phyloP scores from a whole-genome alignment of 2,113 vertebrate species.

The Amblyornis subalaris region DNA sequence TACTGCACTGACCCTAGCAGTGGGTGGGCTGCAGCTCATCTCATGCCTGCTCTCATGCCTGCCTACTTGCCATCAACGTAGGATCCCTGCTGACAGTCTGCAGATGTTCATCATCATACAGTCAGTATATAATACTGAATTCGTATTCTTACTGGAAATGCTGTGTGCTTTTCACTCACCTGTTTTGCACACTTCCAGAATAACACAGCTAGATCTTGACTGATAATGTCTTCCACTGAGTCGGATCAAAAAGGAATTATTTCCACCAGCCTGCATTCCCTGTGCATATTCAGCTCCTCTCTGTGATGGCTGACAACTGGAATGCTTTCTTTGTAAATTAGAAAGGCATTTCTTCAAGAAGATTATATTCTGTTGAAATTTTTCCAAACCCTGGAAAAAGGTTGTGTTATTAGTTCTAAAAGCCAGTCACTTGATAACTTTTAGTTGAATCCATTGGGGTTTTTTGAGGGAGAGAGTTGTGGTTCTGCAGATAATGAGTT shows the following conservation, averaged over 20 bases:
- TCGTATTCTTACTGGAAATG: background rate
- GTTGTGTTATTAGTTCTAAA: background rate
- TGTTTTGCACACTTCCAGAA: background rate
- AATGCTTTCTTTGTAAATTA: background rate
- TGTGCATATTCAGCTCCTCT: background rate
- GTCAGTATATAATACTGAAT: background rate
- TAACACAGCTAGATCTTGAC: background rate
- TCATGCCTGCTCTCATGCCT: background rate
- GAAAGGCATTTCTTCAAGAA: background rate
- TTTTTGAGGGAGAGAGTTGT: background rate
- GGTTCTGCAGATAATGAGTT: background rate
- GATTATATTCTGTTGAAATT: background rate
- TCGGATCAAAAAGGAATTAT: background rate
- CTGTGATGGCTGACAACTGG: background rate
- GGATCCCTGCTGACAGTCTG: background rate
- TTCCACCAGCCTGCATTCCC: background rate
- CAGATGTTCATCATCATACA: background rate
- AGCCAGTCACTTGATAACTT: background rate
- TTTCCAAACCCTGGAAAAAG: background rate
- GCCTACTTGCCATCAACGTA: background rate
- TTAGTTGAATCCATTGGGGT: background rate
- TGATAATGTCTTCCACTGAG: background rate
- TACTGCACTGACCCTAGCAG: background rate
- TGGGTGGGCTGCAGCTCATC: background rate
- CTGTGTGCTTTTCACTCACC: background rate